A percentile compares a stretch with the other conserved stretches of the same genome.
phyloP scores from a whole-genome alignment of 2,888 invertebrate genomes.

The Lasioglossum morio region DNA sequence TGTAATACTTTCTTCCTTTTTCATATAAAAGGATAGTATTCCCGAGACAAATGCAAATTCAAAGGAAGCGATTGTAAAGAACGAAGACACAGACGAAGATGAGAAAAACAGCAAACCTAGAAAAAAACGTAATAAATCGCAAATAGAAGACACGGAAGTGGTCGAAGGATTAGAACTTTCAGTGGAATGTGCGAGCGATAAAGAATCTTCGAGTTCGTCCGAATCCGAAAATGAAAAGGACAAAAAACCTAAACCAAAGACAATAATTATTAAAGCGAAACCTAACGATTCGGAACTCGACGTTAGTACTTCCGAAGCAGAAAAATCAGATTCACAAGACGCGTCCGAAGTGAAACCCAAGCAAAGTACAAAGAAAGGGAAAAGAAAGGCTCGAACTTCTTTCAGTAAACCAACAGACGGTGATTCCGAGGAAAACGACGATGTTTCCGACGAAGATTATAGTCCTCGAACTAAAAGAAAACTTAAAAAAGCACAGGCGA shows the following conservation, averaged over 20 bases:
- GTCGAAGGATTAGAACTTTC: constrained; percentile 81
- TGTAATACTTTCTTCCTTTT: background rate
- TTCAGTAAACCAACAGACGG: constrained; percentile 69
- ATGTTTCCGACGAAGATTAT: constrained; percentile 80
- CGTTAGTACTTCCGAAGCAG: constrained; percentile 76
- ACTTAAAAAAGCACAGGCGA: constrained; percentile 64
- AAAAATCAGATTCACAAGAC: constrained; percentile 66
- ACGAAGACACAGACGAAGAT: constrained; percentile 26
- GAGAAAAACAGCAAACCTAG: constrained; percentile 47
- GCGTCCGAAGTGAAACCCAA: constrained; percentile 46
- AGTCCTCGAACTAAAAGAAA: constrained; percentile 78
- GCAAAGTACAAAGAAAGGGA: constrained; percentile 38
- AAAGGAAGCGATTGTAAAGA: constrained; percentile 25
- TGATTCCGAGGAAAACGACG: constrained; percentile 77
- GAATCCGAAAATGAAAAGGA: constrained; percentile 73
- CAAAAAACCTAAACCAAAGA: constrained; percentile 75
- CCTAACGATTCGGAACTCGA: constrained; percentile 81
- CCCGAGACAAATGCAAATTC: constrained; percentile 15
- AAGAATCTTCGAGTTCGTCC: constrained; percentile 76
- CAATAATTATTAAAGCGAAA: constrained; percentile 79
- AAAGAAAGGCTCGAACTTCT: constrained; percentile 67
- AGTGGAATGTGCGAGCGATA: constrained; percentile 82
- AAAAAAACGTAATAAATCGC: constrained; percentile 43
- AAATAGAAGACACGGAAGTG: constrained; percentile 73
- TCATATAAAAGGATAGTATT: background rate